Conservation (phyloP, 1,140 invertebrate species). For the Callitettix versicolor region DNA sequence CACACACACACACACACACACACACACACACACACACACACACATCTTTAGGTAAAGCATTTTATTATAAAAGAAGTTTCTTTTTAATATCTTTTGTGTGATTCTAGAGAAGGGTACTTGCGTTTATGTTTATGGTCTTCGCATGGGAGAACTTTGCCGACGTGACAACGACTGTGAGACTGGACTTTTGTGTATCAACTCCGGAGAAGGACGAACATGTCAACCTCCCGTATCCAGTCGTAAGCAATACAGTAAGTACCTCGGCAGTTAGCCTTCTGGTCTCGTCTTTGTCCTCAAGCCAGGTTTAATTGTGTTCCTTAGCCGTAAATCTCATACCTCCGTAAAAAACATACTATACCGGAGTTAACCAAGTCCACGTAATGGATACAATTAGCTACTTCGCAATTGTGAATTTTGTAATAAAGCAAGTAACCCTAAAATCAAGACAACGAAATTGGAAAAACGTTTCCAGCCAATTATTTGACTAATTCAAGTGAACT, state of each 20-base stretch:
- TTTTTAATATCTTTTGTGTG: slow-evolving; percentile 11
- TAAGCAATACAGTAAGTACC: slow-evolving; percentile 60
- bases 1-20: too few relatives aligned
- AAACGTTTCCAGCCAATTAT: too few relatives aligned
- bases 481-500: too few relatives aligned
- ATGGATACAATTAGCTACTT: too few relatives aligned
- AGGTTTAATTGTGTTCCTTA: background rate
- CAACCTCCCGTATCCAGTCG: slow-evolving; percentile 59
- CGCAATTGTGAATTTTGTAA: too few relatives aligned
- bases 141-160: slow-evolving; percentile 60
- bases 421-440: too few relatives aligned
- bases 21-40: too few relatives aligned
- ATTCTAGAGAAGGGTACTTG: slow-evolving; percentile 51
- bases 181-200: slow-evolving; percentile 53
- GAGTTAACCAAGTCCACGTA: too few relatives aligned
- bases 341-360: too few relatives aligned
- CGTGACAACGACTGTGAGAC: slow-evolving; percentile 63
- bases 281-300: slow-evolving; percentile 1
- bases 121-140: slow-evolving; percentile 56
- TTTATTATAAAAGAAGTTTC: background rate
- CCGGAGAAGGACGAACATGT: slow-evolving; percentile 59
- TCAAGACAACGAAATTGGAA: too few relatives aligned
- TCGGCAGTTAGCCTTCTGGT: background rate
- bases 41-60: background rate
- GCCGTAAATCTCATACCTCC: too few relatives aligned